Evolutionary conservation across 2,888 invertebrate species (phyloP).

Genomic region (Harmothoe impar): DNA sequence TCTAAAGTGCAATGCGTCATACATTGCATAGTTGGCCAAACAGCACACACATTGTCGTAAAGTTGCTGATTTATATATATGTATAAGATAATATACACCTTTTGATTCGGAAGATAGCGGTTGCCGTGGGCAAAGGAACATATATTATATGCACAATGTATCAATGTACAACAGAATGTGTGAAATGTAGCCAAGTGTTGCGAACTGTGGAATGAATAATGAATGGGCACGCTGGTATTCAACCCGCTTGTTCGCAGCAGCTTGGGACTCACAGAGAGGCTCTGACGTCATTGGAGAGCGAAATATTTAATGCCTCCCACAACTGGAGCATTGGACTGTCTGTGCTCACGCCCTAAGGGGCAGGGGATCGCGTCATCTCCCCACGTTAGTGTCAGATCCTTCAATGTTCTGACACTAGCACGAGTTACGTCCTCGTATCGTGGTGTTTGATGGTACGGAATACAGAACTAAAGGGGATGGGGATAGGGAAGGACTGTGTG

Average conservation of each 20-base stretch:
- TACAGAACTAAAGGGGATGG: too few relatives aligned
- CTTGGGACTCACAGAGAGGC: background rate
- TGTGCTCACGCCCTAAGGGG: background rate
- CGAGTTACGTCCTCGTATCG: too few relatives aligned
- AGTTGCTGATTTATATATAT: too few relatives aligned
- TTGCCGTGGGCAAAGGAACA: too few relatives aligned
- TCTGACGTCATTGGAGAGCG: background rate
- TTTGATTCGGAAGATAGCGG: too few relatives aligned
- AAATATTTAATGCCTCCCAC: constrained; percentile 22
- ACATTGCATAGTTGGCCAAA: too few relatives aligned
- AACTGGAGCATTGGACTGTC: constrained; percentile 21
- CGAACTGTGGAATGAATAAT: background rate
- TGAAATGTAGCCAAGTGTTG: background rate
- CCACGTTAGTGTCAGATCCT: background rate
- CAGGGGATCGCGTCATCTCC: background rate
- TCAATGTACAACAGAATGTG: background rate
- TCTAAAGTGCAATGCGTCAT: too few relatives aligned
- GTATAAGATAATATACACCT: too few relatives aligned
- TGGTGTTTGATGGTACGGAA: too few relatives aligned
- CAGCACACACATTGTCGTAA: too few relatives aligned
- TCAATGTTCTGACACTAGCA: background rate
- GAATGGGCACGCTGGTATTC: background rate
- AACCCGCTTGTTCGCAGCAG: background rate
- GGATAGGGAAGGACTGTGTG: too few relatives aligned
- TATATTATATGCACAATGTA: too few relatives aligned